Evolutionary conservation across 1,140 invertebrate genomes (phyloP).

Genomic region (Drosophila punjabiensis): DNA sequence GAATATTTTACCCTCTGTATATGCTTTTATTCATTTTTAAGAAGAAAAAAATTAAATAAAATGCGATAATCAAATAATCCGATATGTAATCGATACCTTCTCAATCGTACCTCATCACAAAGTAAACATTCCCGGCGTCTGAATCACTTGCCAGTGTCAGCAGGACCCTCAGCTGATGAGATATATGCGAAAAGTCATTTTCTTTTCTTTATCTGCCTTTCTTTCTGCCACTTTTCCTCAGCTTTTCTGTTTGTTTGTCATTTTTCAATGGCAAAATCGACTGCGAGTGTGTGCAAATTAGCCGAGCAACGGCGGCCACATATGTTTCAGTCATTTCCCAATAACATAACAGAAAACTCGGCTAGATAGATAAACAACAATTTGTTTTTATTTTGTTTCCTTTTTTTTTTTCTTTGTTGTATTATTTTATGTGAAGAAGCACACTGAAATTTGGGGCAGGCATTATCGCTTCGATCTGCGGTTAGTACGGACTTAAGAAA

Average conservation of each 20-base stretch:
- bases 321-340: constrained; percentile 55
- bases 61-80: no score
- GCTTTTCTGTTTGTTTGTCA: constrained; percentile 45
- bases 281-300: constrained; percentile 28
- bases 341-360: constrained; percentile 40
- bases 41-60: neutral
- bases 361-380: constrained; percentile 34
- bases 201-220: constrained; percentile 17
- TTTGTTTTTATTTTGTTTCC: neutral
- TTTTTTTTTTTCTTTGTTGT: constrained; percentile 2
- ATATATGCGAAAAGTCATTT: constrained; percentile 42
- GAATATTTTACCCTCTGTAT: neutral
- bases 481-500: neutral
- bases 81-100: constrained; percentile 12
- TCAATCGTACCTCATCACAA: neutral
- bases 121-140: constrained; percentile 1
- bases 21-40: neutral
- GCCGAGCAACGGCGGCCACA: constrained; percentile 41
- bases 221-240: neutral
- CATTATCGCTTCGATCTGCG: constrained; percentile 16
- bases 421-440: neutral
- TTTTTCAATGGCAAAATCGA: constrained; percentile 50
- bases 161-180: constrained; percentile 31
- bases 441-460: constrained; percentile 6
- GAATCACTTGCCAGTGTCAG: constrained; percentile 26